Conservation (phyloP, 2,797 vertebrate species). For the Novumbra hubbsi region DNA sequence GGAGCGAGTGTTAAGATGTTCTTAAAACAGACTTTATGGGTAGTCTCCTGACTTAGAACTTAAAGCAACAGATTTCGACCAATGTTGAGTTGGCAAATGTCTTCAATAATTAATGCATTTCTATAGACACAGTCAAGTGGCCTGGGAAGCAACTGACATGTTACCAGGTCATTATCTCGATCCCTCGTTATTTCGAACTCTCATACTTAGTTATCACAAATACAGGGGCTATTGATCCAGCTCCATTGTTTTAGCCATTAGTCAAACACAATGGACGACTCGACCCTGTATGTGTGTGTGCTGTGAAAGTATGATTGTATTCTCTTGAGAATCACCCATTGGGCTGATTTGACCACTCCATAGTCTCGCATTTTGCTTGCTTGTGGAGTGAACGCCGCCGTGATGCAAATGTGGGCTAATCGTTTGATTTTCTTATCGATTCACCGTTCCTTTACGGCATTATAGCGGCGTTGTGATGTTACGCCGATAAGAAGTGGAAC, state of each 20-base stretch:
- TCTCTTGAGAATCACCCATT: constrained; percentile 38
- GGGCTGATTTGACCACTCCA: constrained; percentile 38
- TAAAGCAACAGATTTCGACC: constrained; percentile 10
- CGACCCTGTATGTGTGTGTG: constrained; percentile 12
- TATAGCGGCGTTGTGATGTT: constrained; percentile 4
- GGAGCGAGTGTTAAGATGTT: constrained; percentile 18
- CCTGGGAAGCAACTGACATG: background rate
- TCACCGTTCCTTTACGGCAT: constrained; percentile 24
- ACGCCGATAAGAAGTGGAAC: background rate
- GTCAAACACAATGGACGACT: constrained; percentile 12
- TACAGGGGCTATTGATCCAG: background rate
- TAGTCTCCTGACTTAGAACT: constrained; percentile 25
- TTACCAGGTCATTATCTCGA: background rate
- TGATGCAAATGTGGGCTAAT: constrained; percentile 31
- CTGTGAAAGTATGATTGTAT: constrained; percentile 34
- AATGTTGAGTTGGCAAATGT: constrained; percentile 1
- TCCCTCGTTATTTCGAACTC: background rate
- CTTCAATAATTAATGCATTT: constrained; percentile 52
- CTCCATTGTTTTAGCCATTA: constrained; percentile 7
- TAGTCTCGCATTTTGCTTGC: constrained; percentile 33
- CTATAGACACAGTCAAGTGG: background rate
- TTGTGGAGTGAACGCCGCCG: constrained; percentile 31
- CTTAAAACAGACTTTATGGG: background rate
- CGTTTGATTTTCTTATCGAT: constrained; percentile 43
- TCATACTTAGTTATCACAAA: background rate